Evolutionary conservation across 2,888 invertebrate species (phyloP), one percentile per base, ranked within the genome.

Genomic region (Nomada ruficornis): DNA sequence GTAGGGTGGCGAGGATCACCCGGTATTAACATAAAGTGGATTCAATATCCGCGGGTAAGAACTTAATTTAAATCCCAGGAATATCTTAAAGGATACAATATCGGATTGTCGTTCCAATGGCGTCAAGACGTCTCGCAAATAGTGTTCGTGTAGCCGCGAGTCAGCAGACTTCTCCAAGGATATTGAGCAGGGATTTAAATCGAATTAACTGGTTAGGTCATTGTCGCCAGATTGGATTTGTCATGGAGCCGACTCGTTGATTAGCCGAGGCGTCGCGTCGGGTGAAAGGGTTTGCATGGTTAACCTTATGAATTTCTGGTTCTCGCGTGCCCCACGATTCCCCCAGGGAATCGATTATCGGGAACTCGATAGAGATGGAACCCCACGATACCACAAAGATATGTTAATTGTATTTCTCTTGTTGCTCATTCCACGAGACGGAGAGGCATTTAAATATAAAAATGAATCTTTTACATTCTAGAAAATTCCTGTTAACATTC

Each of bases 21-120:
- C 82, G 82, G 86, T 81, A 91, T 92, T 91, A 91, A 91, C 91
- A 92, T 92, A 92, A 91, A 92, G 88, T 89, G 86, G 90, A 91
- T 90, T 91, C 90, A 91, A 91, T 91, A 92, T 91, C 90, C 88
- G 80, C 80, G 83, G 83, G 79, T 82, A 89, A 90, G 90, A 90
- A 90, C 91, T 91, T 92, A 90, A 92, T 92, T 92, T 88, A 89
- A 90, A 89, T 89, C 86, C 87, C 68, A 76, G 86, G 86, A 90
- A 91, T 91, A 90, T 92, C 87, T 91, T 90, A 90, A 88, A 84
- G 89, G 85, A 89, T 89, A 89, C 89, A 90, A 91, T 88, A 88
- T 89, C 86, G 85, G 88, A 88, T 91, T 86, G 84, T 82, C 86
- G 73, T 76, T 57, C 65, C 29, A 50, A 26, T 47, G 70, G 64